Evolutionary conservation across 2,113 vertebrate species (phyloP), one percentile per base, ranked within the genome.

Genomic region (Urocolius indicus): DNA sequence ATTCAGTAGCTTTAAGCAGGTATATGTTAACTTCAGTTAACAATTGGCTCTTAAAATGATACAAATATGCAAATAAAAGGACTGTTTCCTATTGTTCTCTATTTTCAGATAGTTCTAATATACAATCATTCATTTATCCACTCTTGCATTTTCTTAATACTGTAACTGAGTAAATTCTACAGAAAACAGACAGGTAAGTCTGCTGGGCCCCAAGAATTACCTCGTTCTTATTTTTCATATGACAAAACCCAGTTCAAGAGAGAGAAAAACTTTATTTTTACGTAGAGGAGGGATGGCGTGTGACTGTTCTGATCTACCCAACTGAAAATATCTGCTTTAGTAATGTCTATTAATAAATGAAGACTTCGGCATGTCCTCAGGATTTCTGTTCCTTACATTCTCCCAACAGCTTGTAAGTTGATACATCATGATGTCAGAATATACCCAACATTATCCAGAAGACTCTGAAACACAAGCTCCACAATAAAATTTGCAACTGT

Each of bases 371-470:
- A 21, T n/a, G 43, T 36, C 7, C 23, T 19, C 46, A 38, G 59
- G 43, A 13, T 32, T 74, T 85, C 67, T 63, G 38, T 3, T 36
- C 72, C 55, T 66, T 48, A 18, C 23, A 13, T 9, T 48, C 16
- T 46, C 43, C 45, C 63, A 43, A 9, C 2, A 55, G 23, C 43
- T 18, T 6, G 2, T 34, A 32, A 52, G 11, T 30, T 16, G 17
- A 29, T 9, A 16, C 11, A 8, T 4, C 8, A 0, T 6, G 14
- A 8, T 41, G 21, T 27, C 49, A 0, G 1, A 29, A 2, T 5
- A 26, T 16, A 12, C 30, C 34, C 36, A 23, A 34, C 36, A 4
- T 18, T 46, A 46, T 22, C 21, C 32, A n/a, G 45, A 48, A 22
- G 30, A 45, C 48, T 84, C 24, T 8, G 1, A 49, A 89, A 68